Conservation (phyloP, 2,888 invertebrate genomes). For the Chesias legatella region DNA sequence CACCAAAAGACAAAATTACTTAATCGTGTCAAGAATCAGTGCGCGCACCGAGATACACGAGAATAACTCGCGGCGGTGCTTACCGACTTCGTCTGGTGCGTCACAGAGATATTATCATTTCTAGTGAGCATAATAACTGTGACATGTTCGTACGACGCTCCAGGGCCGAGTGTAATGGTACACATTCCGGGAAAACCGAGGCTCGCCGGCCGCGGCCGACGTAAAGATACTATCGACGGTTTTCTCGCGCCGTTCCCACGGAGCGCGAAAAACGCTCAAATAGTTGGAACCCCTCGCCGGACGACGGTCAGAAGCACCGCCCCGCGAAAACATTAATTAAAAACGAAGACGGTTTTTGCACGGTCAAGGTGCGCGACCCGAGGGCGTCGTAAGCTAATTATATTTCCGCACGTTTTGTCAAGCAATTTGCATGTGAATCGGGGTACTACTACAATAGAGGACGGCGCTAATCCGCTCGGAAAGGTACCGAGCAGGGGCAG, state of each 20-base stretch:
- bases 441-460: constrained; percentile 61
- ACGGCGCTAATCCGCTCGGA: constrained; percentile 54
- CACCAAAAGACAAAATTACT: constrained; percentile 36
- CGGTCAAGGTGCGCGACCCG: constrained; percentile 61
- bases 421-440: constrained; percentile 73
- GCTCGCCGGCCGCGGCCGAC: constrained; percentile 56
- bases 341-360: constrained; percentile 56
- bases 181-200: constrained; percentile 71
- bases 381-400: constrained; percentile 72
- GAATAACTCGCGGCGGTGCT: constrained; percentile 51
- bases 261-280: constrained; percentile 51
- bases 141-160: constrained; percentile 73
- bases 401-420: constrained; percentile 77
- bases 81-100: constrained; percentile 59
- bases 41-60: constrained; percentile 45
- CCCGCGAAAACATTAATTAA: constrained; percentile 74
- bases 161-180: constrained; percentile 69
- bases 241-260: constrained; percentile 66
- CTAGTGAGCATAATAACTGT: constrained; percentile 77
- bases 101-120: constrained; percentile 75
- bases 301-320: constrained; percentile 67
- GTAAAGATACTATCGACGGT: constrained; percentile 67
- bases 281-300: constrained; percentile 45
- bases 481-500: constrained; percentile 43
- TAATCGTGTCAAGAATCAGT: constrained; percentile 64